Base-by-base conservation (phyloP, 2,888 invertebrate species). In the Drosophila nr. medialis region DNA sequence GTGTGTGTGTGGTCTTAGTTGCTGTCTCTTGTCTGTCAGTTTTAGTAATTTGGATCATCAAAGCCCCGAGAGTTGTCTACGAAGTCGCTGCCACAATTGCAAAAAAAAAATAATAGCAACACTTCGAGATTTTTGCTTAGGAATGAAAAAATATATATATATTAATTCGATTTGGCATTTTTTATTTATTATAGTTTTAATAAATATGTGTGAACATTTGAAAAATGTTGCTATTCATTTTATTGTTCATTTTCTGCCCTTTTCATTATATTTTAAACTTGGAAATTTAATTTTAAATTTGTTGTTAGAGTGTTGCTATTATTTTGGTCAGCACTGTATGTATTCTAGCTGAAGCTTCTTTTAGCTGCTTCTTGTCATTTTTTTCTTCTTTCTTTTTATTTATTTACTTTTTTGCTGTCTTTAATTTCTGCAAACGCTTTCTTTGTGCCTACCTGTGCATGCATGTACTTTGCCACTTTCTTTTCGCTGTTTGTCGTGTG, bases 31-130 rank as follows among this genome's bases (percentile, higher is more conserved):
- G 64, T 60, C 67, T 70, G 68, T 66, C 55, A 63, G 77, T 73
- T 75, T 71, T 75, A 67, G 80, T 65, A 83, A 80, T 78, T 81
- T 72, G 77, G 81, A 80, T 81, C 77, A 70, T 70, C 66, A 72
- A 55, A 65, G 69, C 56, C 45, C 64, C 65, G 56, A 64, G 58
- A 60, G 30, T 58, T 42, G 38, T 54, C 53, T 38, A 45, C 21
- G 42, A 51, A 32, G 11, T 42, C 42, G 21, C 42, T 42, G 21
- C 21, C 5, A 21, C 45, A 45, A 45, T 45, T 45, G 15, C 7
- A 15, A 15, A 1, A 4, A 15, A 15, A 4, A 45, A 7, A 7
- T 24, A 24, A 15, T 15, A 15, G 24, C 15, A 8, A 2, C 24
- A 24, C 45, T 15, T 15, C 1, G 7, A 45, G 7, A 45, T 7